phyloP scores from a whole-genome alignment of 2,888 invertebrate species.

The Archips xylosteana region DNA sequence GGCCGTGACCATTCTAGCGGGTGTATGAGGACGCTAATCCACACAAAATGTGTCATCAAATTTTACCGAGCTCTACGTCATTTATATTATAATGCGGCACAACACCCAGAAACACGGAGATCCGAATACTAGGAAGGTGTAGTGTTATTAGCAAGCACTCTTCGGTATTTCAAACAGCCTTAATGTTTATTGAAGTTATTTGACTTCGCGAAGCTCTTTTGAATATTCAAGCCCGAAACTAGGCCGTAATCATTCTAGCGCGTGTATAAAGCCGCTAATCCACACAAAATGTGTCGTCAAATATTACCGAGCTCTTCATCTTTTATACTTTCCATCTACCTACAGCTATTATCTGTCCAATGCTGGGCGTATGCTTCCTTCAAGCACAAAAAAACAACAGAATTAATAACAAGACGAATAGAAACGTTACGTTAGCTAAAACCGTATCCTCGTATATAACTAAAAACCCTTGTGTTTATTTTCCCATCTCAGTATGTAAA shows the following conservation, averaged over 20 bases:
- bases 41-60: slow-evolving; percentile 32
- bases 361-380: too few relatives aligned
- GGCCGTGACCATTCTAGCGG: slow-evolving; percentile 8
- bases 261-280: slow-evolving; percentile 33
- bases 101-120: slow-evolving; percentile 13
- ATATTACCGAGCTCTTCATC: slow-evolving; percentile 33
- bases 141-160: neutral
- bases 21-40: slow-evolving; percentile 34
- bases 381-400: too few relatives aligned
- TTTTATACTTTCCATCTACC: slow-evolving; percentile 28
- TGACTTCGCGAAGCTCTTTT: neutral
- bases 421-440: too few relatives aligned
- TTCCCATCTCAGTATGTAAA: too few relatives aligned
- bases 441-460: too few relatives aligned
- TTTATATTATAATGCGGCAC: slow-evolving; percentile 37
- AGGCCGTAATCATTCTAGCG: slow-evolving; percentile 8
- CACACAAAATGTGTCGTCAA: slow-evolving; percentile 32
- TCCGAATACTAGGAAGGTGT: slow-evolving; percentile 3
- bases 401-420: too few relatives aligned
- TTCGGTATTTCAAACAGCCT: neutral
- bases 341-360: neutral
- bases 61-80: slow-evolving; percentile 34
- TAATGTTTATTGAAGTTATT: neutral
- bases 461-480: too few relatives aligned
- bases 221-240: slow-evolving; percentile 13